Evolutionary conservation across 2,113 vertebrate species (phyloP).

Genomic region (Tapirus terrestris): DNA sequence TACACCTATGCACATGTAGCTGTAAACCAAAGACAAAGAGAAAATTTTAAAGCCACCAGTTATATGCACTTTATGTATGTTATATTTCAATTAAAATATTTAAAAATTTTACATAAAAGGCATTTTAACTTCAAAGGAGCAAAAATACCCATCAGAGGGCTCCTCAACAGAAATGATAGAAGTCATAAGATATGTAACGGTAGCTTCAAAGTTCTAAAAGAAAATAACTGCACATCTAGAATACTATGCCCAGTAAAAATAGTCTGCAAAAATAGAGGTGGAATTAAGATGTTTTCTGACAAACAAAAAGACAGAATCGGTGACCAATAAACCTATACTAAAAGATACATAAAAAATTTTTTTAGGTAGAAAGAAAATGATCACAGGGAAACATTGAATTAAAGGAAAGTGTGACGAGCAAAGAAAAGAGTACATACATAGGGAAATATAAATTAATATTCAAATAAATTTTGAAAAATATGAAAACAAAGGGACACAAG

Average conservation of each 20-base stretch:
- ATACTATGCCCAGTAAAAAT: not conserved
- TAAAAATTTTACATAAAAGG: not conserved
- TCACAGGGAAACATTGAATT: not conserved
- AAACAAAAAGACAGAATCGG: not conserved
- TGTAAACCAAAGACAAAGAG: not conserved
- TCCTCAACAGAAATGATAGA: not conserved
- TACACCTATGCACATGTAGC: not conserved
- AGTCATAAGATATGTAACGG: not conserved
- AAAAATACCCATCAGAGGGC: not conserved
- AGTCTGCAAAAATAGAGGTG: not conserved
- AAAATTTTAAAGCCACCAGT: not conserved
- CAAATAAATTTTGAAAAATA: not conserved
- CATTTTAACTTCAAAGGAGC: not conserved
- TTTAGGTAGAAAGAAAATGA: not conserved
- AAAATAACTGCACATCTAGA: not conserved
- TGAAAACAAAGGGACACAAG: not conserved
- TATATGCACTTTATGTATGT: not conserved
- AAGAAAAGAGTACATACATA: not conserved
- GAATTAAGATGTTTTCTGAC: not conserved
- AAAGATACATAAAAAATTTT: not conserved
- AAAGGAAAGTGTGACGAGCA: not conserved
- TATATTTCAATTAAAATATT: not conserved
- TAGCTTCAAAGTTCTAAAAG: not conserved
- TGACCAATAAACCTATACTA: not conserved
- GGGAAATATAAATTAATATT: not conserved